Percentiles rank a stretch among this genome's conserved stretches.
phyloP scores from a whole-genome alignment of 2,888 invertebrate genomes.

The Muschampia staudingeri region DNA sequence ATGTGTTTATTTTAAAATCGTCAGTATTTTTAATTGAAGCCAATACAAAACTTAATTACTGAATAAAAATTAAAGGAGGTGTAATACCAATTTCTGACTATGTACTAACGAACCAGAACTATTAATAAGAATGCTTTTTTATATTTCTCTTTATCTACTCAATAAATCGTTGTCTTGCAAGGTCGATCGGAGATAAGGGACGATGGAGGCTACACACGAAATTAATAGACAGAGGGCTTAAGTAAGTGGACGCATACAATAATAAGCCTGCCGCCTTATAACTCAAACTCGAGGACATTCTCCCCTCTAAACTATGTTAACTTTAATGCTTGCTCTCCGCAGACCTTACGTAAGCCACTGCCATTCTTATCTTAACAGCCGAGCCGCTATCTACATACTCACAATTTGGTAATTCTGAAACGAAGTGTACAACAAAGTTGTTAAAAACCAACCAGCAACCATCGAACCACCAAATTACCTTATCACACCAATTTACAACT shows the following conservation, averaged over 20 bases:
- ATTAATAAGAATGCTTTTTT: slow-evolving; percentile 13
- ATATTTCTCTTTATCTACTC: slow-evolving; percentile 26
- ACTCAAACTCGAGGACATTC: slow-evolving; percentile 36
- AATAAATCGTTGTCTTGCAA: slow-evolving; percentile 43
- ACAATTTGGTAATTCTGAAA: slow-evolving; percentile 74
- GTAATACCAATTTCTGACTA: too few species aligned
- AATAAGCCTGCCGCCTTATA: slow-evolving; percentile 30
- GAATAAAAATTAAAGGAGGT: too few species aligned
- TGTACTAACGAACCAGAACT: not conserved
- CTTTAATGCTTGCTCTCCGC: slow-evolving; percentile 72
- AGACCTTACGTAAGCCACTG: slow-evolving; percentile 86
- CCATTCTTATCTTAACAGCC: slow-evolving; percentile 77
- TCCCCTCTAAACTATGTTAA: slow-evolving; percentile 68
- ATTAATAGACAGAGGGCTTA: slow-evolving; percentile 37
- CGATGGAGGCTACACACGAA: slow-evolving; percentile 39
- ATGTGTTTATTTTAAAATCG: too few species aligned
- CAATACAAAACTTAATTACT: too few species aligned
- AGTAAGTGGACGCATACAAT: slow-evolving; percentile 42
- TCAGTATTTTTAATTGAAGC: too few species aligned
- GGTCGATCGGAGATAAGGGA: slow-evolving; percentile 41
- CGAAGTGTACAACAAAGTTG: slow-evolving; percentile 67
- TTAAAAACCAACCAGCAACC: slow-evolving; percentile 73
- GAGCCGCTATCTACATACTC: slow-evolving; percentile 81
- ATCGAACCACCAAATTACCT: slow-evolving; percentile 78
- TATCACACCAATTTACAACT: slow-evolving; percentile 76